Base-by-base conservation (phyloP, 2,888 invertebrate species). In the Petrophora chlorosata region DNA sequence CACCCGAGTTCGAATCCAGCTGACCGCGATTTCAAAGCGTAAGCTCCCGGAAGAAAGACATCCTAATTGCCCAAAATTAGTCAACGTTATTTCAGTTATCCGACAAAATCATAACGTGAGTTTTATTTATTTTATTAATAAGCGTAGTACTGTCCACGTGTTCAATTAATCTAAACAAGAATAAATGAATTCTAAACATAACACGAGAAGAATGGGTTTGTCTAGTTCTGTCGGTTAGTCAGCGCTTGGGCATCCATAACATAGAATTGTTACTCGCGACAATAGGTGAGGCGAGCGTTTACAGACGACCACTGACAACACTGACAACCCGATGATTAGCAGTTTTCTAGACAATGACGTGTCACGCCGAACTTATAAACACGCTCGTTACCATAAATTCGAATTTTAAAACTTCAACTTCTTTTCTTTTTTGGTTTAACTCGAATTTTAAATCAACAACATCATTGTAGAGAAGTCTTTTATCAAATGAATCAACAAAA, bases 201-300 rank as follows among this genome's bases (percentile, higher is more conserved):
- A 44, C 33, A 51, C 54, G 55, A 54, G 63, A 61, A 57, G 61
- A 67, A 64, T 67, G 60, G 59, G 56, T 50, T 62, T 51, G 61
- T 57, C 59, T 64, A 61, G 61, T 65, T 56, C 61, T 53, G 53
- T 56, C 43, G 46, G 61, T 75, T 76, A 82, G 71, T 86, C 84
- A 85, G 70, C 72, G 65, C 49, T 55, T 65, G 74, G 67, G 80
- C 78, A 85, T 84, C 76, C 81, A 82, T 73, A 87, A 85, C 85
- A 87, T 55, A 64, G 70, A 63, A 86, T 88, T 87, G 86, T 87
- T 82, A 63, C 52, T 55, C 52, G 54, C 55, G 67, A 84, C 85
- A 86, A 84, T 85, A 71, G 73, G 67, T 63, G 65, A 75, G 70
- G 65, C 68, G 70, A 61, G 59, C 79, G 78, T 79, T 79, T 80